phyloP scores from a whole-genome alignment of 1,140 invertebrate species.

The Galleria mellonella region DNA sequence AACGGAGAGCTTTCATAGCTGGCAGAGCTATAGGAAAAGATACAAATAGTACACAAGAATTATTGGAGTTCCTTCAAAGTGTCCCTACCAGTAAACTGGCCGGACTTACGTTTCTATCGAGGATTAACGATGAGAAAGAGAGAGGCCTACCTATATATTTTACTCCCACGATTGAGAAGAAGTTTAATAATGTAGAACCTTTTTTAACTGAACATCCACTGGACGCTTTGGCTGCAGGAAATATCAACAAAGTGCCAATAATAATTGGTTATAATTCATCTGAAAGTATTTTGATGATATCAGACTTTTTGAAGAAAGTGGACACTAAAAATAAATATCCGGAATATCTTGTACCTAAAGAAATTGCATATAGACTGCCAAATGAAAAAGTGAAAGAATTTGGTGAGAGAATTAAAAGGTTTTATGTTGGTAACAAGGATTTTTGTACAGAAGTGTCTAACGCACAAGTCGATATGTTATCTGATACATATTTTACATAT shows the following conservation, averaged over 20 bases:
- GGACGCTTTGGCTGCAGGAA: slow-evolving; percentile 28
- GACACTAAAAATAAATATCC: slow-evolving; percentile 30
- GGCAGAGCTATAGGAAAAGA: slow-evolving; percentile 33
- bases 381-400: slow-evolving; percentile 17
- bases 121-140: too few relatives aligned
- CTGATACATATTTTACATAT: too few relatives aligned
- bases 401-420: slow-evolving; percentile 18
- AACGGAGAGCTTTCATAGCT: slow-evolving; percentile 33
- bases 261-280: slow-evolving; percentile 42
- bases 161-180: too few relatives aligned
- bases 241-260: slow-evolving; percentile 48
- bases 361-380: slow-evolving; percentile 30
- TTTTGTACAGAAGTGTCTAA: slow-evolving; percentile 15
- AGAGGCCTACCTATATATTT: too few relatives aligned
- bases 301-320: slow-evolving; percentile 45
- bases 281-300: slow-evolving; percentile 40
- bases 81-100: slow-evolving; percentile 36
- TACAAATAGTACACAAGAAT: slow-evolving; percentile 30
- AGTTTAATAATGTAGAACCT: slow-evolving; percentile 41
- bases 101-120: slow-evolving; percentile 33
- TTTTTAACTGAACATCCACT: slow-evolving; percentile 41
- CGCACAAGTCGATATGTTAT: too few relatives aligned
- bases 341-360: slow-evolving; percentile 33
- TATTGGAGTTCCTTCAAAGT: slow-evolving; percentile 36
- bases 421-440: slow-evolving; percentile 30